Evolutionary conservation across 2,888 invertebrate genomes (phyloP), one percentile per base, ranked within the genome.

Genomic region (Caenorhabditis imperialis): DNA sequence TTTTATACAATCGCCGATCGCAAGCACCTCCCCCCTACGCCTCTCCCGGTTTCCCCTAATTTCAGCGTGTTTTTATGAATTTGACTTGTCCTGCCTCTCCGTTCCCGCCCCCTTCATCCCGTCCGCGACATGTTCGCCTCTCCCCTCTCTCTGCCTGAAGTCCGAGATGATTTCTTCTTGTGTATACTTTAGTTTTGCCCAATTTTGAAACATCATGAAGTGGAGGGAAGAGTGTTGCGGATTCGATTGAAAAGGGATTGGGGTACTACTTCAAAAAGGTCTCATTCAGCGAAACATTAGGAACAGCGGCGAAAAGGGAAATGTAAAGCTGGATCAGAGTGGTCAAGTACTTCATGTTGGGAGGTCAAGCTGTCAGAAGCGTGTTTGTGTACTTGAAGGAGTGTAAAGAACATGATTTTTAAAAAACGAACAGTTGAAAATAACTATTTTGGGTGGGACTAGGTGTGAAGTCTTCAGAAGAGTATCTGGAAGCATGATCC

Each of bases 1-100:
- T 67, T 67, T 67, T 67, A 67, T 67, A 67, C 67, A 48, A 51
- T 35, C 51, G 20, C 25, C 57, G 67, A 67, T 51, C 48, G n/a
- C 51, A 57, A 67, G 67, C 57, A 57, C 57, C 57, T 67, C 57
- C 67, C 53, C 42, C 37, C 40, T 20, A 27, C 45, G 37, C 22
- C 38, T 42, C 51, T 67, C 67, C 57, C 67, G 67, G 67, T 67
- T 57, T 67, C 42, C 57, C 47, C 67, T 67, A 67, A 67, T 67
- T 67, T 67, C 67, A 67, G 67, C 67, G 67, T 48, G 67, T 67
- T 67, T 67, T 67, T 67, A 67, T 67, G 57, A 67, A 67, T 63
- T 54, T 50, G 65, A 35, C 57, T 54, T 42, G 40, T 44, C 47
- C 57, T 44, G 53, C 35, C 55, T 30, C 48, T 48, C 48, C 51